Evolutionary conservation across 2,888 invertebrate genomes (phyloP).

Genomic region (Acrobasis repandana): DNA sequence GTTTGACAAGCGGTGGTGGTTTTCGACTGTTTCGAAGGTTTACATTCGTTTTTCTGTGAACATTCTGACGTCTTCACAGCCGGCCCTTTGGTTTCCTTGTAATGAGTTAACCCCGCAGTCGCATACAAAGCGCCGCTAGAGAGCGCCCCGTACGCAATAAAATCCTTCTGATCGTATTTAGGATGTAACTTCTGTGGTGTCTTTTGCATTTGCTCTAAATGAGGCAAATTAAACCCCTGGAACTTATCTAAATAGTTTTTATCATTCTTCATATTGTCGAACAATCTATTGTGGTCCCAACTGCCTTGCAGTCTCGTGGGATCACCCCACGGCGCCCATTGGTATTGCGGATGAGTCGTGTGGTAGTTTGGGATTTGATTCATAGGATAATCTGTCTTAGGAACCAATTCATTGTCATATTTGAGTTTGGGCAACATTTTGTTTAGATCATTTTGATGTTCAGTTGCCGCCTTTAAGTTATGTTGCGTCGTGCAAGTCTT

Average conservation of each 20-base stretch:
- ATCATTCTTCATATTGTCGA: slow-evolving; percentile 77
- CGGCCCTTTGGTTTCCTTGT: slow-evolving; percentile 69
- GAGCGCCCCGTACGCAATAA: slow-evolving; percentile 72
- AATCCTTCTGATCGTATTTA: slow-evolving; percentile 76
- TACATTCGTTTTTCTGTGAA: slow-evolving; percentile 70
- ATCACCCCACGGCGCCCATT: slow-evolving; percentile 84
- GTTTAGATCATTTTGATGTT: slow-evolving; percentile 74
- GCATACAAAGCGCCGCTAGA: slow-evolving; percentile 65
- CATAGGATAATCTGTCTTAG: slow-evolving; percentile 84
- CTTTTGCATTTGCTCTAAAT: slow-evolving; percentile 83
- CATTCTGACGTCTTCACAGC: slow-evolving; percentile 67
- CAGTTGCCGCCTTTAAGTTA: slow-evolving; percentile 54
- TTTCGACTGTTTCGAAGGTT: slow-evolving; percentile 71
- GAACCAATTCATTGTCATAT: slow-evolving; percentile 79
- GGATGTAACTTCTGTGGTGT: slow-evolving; percentile 83
- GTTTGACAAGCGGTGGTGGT: slow-evolving; percentile 74
- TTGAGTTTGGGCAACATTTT: slow-evolving; percentile 80
- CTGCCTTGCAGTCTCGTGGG: slow-evolving; percentile 72
- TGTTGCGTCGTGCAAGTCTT: slow-evolving; percentile 66
- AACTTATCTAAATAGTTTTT: slow-evolving; percentile 84
- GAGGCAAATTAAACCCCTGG: slow-evolving; percentile 82
- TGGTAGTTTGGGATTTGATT: slow-evolving; percentile 88
- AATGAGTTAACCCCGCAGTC: slow-evolving; percentile 61
- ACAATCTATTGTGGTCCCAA: slow-evolving; percentile 79
- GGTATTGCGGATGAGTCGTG: slow-evolving; percentile 84